Conservation (phyloP, 35 echinoderm and acorn worm genomes). For the Ophiothrix spiculata region DNA sequence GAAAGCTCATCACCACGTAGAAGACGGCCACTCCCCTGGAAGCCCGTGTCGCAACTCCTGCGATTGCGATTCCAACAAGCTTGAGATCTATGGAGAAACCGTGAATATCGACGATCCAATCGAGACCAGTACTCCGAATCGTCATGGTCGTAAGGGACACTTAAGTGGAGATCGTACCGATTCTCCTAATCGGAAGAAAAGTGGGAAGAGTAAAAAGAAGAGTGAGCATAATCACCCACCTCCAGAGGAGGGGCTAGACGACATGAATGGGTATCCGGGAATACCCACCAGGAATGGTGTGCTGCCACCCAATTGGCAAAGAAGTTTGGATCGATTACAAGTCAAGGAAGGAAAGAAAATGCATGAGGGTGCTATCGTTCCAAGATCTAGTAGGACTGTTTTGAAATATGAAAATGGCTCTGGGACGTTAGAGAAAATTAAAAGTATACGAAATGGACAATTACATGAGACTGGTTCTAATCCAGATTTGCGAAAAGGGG, state of each 20-base stretch:
- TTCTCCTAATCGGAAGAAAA: constrained; percentile 6
- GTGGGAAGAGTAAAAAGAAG: constrained; percentile 40
- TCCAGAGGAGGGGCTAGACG: neutral
- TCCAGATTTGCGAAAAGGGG: constrained; percentile 13
- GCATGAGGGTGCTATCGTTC: neutral
- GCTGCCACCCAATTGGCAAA: constrained; percentile 76
- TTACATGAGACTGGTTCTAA: neutral
- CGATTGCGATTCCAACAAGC: constrained; percentile 28
- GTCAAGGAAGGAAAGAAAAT: constrained; percentile 3
- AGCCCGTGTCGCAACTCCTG: constrained; percentile 26
- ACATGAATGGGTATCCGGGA: constrained; percentile 30
- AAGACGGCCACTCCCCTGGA: constrained; percentile 20
- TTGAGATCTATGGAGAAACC: constrained; percentile 46
- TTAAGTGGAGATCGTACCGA: constrained; percentile 25
- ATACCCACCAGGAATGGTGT: constrained; percentile 27
- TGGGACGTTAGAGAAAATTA: constrained; percentile 1
- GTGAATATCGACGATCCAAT: constrained; percentile 22
- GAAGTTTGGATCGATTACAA: constrained; percentile 74
- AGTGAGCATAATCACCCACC: constrained; percentile 9
- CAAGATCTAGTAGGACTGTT: constrained; percentile 19
- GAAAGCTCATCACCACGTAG: neutral
- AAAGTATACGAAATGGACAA: constrained; percentile 28
- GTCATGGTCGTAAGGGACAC: constrained; percentile 8
- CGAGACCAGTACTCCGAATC: constrained; percentile 27
- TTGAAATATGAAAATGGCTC: constrained; percentile 38